phyloP scores from a whole-genome alignment of 2,888 invertebrate genomes.

The Meiosimyza platycephala region DNA sequence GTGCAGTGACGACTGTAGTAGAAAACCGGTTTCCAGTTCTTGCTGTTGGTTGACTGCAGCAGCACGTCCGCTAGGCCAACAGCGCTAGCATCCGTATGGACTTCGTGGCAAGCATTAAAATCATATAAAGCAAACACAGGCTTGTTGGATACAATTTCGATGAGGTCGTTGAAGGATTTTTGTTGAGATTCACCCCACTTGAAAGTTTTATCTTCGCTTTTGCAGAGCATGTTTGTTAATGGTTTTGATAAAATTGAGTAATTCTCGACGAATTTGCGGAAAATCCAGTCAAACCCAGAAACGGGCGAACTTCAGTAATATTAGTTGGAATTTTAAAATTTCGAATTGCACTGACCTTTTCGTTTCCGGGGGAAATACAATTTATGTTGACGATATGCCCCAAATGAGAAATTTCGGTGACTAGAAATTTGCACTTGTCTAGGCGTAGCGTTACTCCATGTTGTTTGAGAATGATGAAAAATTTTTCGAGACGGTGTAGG shows the following conservation, averaged over 20 bases:
- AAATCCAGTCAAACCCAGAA: constrained; percentile 40
- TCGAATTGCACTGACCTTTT: background rate
- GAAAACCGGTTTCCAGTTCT: background rate
- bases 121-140: constrained; percentile 30
- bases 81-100: constrained; percentile 34
- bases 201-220: too few species aligned
- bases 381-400: too few species aligned
- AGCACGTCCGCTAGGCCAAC: background rate
- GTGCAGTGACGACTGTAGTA: constrained; percentile 24
- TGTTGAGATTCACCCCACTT: too few species aligned
- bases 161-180: too few species aligned
- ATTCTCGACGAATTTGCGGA: too few species aligned
- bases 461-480: too few species aligned
- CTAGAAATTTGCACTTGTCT: too few species aligned
- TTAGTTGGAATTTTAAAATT: constrained; percentile 18
- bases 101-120: constrained; percentile 22
- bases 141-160: background rate
- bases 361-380: too few species aligned
- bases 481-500: too few species aligned
- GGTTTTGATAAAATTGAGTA: too few species aligned
- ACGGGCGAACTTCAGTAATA: background rate
- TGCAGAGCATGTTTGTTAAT: constrained; percentile 40
- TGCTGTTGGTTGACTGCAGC: constrained; percentile 19
- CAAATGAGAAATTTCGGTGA: too few species aligned
- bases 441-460: too few species aligned